A percentile compares a stretch with the other conserved stretches of the same genome.
phyloP scores from a whole-genome alignment of 2,888 invertebrate species.

The Melanophora roralis region DNA sequence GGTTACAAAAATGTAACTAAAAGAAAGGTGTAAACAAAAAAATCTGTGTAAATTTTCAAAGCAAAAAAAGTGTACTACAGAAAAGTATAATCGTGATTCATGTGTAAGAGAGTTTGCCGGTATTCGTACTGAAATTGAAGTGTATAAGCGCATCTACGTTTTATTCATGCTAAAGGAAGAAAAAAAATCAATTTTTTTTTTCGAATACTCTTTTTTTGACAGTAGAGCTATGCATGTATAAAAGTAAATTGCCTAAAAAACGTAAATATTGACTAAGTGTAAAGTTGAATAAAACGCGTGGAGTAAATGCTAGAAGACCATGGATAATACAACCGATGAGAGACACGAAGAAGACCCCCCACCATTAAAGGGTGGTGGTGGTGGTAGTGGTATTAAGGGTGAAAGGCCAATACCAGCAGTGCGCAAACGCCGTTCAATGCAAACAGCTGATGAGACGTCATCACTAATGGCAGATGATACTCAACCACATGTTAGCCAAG shows the following conservation, averaged over 20 bases:
- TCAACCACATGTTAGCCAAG: constrained; percentile 55
- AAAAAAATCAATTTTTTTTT: constrained; percentile 72
- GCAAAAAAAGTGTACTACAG: background rate
- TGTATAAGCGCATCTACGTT: background rate
- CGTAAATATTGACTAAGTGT: constrained; percentile 23
- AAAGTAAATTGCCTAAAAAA: background rate
- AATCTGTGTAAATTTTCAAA: constrained; percentile 3
- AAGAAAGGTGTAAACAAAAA: background rate
- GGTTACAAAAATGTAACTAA: constrained; percentile 14
- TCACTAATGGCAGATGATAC: constrained; percentile 21
- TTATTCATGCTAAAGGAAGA: constrained; percentile 59
- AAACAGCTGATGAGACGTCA: constrained; percentile 65
- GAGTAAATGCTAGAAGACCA: constrained; percentile 64
- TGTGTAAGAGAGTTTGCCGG: constrained; percentile 34
- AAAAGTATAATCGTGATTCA: background rate
- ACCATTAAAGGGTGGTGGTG: constrained; percentile 61
- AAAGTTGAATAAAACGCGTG: constrained; percentile 15
- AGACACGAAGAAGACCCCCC: constrained; percentile 69
- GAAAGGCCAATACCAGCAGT: constrained; percentile 70
- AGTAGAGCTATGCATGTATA: constrained; percentile 21
- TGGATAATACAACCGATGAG: constrained; percentile 73
- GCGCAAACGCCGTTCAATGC: constrained; percentile 68
- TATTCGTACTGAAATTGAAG: constrained; percentile 7
- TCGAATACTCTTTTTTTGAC: constrained; percentile 12
- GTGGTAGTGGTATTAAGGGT: constrained; percentile 54